Base-by-base conservation (phyloP, 2,113 vertebrate species). In the Oryzias curvinotus region DNA sequence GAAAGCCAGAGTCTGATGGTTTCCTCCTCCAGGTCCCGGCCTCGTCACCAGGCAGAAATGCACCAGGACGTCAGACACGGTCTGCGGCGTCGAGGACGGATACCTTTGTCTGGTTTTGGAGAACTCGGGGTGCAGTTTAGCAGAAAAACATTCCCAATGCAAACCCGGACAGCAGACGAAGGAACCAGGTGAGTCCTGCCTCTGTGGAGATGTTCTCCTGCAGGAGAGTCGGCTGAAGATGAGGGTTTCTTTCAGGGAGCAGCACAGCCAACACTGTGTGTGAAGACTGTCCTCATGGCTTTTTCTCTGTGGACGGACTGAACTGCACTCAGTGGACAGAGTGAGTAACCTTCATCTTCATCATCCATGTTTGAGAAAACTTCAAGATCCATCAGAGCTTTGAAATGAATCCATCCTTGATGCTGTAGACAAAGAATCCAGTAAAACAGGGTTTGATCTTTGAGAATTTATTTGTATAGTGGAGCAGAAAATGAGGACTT, bases 191-290 rank as follows among this genome's bases (percentile, higher is more conserved):
- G 55, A 72, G 64, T 21, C 23, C 36, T 16, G 45, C 1, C 12
- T n/a, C 45, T 47, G 45, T 18, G 5, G 16, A n/a, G 16, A n/a
- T 7, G 16, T n/a, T 47, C n/a, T 47, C 7, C 45, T 47, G 15
- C 8, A 3, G 36, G 10, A 12, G 36, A 36, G 2, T 36, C 36
- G 3, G 8, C 36, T 36, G 36, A 36, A 36, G 12, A 10, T 12
- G 10, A 36, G 1, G 8, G n/a, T 73, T 52, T 61, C 25, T 63
- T 14, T 8, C 1, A 81, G 79, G 75, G 28, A 75, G 63, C 52
- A 54, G 28, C 25, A 54, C 5, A 28, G n/a, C 0, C 4, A 71
- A 81, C 15, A 65, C 71, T 0, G 52, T 58, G 47, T 77, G 79
- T 78, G 71, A 74, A 54, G 14, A 5, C 7, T 81, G 79, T 64